These are phyloP conservation scores for Hiodon tergisus DNA, from an alignment of 2,113 vertebrate species.

Conservation along the genomic window DNA sequence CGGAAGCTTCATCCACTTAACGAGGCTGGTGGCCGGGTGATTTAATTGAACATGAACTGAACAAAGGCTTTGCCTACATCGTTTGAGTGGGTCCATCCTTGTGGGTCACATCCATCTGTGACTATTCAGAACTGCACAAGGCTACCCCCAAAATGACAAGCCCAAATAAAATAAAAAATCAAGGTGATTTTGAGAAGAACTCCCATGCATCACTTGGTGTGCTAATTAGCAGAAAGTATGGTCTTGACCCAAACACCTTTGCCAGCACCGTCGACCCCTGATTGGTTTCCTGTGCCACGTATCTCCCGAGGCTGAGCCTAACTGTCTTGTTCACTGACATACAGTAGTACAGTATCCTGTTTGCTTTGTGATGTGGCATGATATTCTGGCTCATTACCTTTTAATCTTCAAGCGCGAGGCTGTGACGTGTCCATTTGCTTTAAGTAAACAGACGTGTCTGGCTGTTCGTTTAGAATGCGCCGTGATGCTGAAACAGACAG, in stretches of 20 bases:
- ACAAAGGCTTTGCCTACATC: too few relatives aligned
- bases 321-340: constrained; percentile 12
- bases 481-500: not conserved
- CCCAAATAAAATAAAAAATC: not conserved
- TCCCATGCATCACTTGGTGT: not conserved
- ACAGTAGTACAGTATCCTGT: constrained; percentile 26
- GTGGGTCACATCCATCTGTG: not conserved
- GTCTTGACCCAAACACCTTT: not conserved
- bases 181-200: not conserved
- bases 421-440: constrained; percentile 10
- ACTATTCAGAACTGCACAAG: too few relatives aligned
- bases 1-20: too few relatives aligned
- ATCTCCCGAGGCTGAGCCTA: constrained; percentile 5
- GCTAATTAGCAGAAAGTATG: not conserved
- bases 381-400: constrained; percentile 19
- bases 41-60: too few relatives aligned
- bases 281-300: not conserved
- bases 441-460: constrained; percentile 27
- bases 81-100: not conserved
- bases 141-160: not conserved
- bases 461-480: not conserved
- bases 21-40: too few relatives aligned
- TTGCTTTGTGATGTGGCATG: constrained; percentile 21
- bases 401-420: constrained; percentile 4
- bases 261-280: too few relatives aligned